Percentiles rank a stretch among this genome's conserved stretches.
Evolutionary conservation across 2,888 invertebrate genomes (phyloP).

Genomic region (Emmelina monodactyla): DNA sequence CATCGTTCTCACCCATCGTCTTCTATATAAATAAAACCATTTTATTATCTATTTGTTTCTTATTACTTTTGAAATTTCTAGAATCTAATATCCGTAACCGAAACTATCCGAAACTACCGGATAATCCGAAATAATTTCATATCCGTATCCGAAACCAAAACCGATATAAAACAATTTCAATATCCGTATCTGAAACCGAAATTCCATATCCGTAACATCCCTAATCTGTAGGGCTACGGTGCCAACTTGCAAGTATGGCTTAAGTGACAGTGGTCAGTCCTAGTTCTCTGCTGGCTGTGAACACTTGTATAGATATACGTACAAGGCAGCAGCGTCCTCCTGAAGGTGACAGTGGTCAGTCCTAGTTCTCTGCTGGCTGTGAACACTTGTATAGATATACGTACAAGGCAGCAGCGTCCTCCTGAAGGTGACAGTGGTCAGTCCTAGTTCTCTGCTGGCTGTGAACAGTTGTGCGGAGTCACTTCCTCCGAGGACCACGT

Average conservation of each 20-base stretch:
- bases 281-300: conserved; percentile 73
- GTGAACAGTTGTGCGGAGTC: conserved; percentile 84
- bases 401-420: conserved; percentile 77
- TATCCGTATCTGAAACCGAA: too few species aligned
- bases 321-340: conserved; percentile 79
- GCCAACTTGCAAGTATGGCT: not conserved
- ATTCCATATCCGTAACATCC: too few species aligned
- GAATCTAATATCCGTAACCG: too few species aligned
- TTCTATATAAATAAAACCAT: too few species aligned
- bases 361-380: conserved; percentile 76
- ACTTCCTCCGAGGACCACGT: conserved; percentile 80
- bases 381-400: conserved; percentile 68
- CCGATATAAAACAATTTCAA: too few species aligned
- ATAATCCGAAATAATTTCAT: too few species aligned
- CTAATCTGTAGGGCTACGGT: too few species aligned
- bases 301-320: conserved; percentile 64
- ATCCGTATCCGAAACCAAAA: too few species aligned
- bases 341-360: conserved; percentile 79
- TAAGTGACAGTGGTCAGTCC: conserved; percentile 84
- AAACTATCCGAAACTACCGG: too few species aligned
- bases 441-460: conserved; percentile 74
- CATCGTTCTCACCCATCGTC: too few species aligned
- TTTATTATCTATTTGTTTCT: too few species aligned
- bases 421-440: conserved; percentile 81
- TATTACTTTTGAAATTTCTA: too few species aligned